These are phyloP conservation scores for Mastomys natalensis DNA, from an alignment of 2,113 vertebrate species.

Conservation along the genomic window DNA sequence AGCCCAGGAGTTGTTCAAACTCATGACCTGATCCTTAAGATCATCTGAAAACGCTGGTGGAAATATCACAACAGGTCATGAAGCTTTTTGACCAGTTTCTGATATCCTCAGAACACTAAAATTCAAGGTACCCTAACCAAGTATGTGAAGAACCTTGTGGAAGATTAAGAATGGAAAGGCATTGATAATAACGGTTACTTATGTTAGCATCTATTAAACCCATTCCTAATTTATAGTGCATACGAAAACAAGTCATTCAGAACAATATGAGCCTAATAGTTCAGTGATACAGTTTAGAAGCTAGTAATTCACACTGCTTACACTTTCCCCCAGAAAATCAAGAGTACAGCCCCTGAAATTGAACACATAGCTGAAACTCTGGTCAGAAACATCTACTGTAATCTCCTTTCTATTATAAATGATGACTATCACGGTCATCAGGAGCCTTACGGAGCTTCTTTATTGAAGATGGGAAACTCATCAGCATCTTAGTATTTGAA, in stretches of 20 bases:
- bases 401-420: neutral
- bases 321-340: slow-evolving; percentile 55
- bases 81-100: neutral
- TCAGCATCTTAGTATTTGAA: neutral
- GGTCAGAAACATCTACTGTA: neutral
- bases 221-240: neutral
- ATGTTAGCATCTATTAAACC: neutral
- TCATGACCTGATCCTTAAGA: slow-evolving; percentile 26
- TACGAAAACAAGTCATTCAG: neutral
- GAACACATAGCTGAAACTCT: neutral
- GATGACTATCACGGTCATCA: neutral
- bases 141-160: neutral
- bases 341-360: neutral
- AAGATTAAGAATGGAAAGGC: neutral
- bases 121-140: neutral
- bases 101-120: neutral
- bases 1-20: slow-evolving; percentile 13
- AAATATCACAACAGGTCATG: neutral
- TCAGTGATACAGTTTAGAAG: neutral
- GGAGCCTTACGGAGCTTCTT: neutral
- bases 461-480: neutral
- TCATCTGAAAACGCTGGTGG: neutral
- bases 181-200: neutral
- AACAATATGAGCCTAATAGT: neutral
- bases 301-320: neutral